These are phyloP conservation scores for Capitulum mitella DNA, from an alignment of 2,888 invertebrate genomes.

Conservation along the genomic window DNA sequence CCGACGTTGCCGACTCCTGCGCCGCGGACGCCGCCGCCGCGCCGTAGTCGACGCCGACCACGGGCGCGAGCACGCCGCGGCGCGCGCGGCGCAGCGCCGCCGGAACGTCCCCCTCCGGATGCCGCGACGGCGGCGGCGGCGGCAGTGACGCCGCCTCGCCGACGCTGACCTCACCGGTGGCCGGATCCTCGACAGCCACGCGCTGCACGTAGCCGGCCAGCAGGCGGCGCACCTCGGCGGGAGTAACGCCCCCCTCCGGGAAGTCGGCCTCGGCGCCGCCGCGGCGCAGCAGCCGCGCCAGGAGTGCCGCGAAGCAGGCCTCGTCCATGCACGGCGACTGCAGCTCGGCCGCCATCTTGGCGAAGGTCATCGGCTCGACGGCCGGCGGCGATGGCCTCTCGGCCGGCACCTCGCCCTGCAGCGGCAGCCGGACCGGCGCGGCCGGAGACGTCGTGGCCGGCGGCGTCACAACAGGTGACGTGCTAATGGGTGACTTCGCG, in stretches of 20 bases:
- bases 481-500: not conserved
- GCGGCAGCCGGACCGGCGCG: not conserved
- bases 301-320: not conserved
- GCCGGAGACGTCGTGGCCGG: not conserved
- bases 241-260: not conserved
- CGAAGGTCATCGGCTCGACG: not conserved
- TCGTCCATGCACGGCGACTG: not conserved
- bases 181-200: not conserved
- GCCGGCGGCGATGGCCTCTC: not conserved
- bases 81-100: not conserved
- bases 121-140: not conserved
- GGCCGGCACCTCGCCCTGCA: not conserved
- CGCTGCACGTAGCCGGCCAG: not conserved
- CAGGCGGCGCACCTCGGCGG: not conserved
- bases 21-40: not conserved
- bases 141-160: not conserved
- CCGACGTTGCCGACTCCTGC: not conserved
- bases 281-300: not conserved
- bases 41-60: not conserved
- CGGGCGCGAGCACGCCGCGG: not conserved
- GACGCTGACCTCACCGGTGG: not conserved
- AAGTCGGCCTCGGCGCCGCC: not conserved
- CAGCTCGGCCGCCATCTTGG: not conserved
- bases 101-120: not conserved
- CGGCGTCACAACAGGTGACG: not conserved